A percentile compares a stretch with the other conserved stretches of the same genome.
Evolutionary conservation across 2,113 vertebrate genomes (phyloP).

Genomic region (Leptosomus discolor): DNA sequence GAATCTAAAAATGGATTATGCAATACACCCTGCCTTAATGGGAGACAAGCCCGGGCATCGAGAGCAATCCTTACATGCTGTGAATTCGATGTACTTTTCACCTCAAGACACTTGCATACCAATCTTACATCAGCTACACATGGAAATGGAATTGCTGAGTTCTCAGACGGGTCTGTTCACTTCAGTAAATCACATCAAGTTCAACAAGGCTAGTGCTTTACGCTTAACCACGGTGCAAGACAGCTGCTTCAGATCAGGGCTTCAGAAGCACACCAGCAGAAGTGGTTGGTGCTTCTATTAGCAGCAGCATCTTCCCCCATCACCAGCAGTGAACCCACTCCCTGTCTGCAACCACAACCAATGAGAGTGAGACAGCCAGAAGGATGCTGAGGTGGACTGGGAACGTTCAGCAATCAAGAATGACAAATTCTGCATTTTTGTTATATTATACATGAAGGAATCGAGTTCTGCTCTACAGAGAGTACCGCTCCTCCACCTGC

Average conservation of each 20-base stretch:
- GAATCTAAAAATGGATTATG: conserved; percentile 47
- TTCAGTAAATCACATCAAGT: background rate
- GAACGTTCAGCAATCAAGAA: background rate
- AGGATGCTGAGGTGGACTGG: background rate
- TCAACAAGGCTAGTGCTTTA: background rate
- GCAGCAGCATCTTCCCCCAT: background rate
- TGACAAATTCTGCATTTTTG: background rate
- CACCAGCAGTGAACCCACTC: background rate
- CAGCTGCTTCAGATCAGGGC: background rate
- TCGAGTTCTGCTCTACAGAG: background rate
- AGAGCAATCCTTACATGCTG: background rate
- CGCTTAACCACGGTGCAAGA: fast-evolving
- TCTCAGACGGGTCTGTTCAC: background rate
- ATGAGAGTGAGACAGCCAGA: background rate
- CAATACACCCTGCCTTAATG: conserved; percentile 16
- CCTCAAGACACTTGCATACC: background rate
- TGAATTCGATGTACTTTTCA: conserved; percentile 32
- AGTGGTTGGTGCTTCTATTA: background rate
- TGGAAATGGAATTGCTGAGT: background rate
- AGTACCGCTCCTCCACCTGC: background rate
- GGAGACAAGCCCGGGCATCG: background rate
- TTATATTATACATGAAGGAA: background rate
- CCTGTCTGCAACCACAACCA: fast-evolving
- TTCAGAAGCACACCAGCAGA: background rate
- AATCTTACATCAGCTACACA: background rate